phyloP scores from a whole-genome alignment of 2,888 invertebrate species.

The Lypha dubia region DNA sequence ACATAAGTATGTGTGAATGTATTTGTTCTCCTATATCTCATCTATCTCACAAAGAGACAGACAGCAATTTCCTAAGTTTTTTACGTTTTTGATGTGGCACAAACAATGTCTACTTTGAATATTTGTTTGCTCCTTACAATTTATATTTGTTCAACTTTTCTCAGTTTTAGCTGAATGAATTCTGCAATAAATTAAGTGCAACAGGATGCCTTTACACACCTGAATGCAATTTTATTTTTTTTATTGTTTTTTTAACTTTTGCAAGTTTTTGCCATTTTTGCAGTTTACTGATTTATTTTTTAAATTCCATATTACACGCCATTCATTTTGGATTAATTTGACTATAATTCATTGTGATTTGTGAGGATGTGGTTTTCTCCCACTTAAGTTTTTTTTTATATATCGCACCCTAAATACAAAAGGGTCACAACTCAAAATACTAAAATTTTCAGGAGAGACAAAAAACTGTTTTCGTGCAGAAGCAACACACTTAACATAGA shows the following conservation, averaged over 20 bases:
- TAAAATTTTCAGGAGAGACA: too few relatives aligned
- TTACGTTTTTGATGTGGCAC: conserved; percentile 14
- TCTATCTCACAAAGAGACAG: not conserved
- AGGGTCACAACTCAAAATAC: too few relatives aligned
- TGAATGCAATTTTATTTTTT: conserved; percentile 63
- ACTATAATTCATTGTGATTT: conserved; percentile 68
- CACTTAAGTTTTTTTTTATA: not conserved
- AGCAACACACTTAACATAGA: too few relatives aligned
- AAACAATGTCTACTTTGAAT: conserved; percentile 10
- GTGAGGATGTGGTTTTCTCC: conserved; percentile 29
- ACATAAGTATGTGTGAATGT: not conserved
- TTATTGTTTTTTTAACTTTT: not conserved
- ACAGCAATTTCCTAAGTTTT: not conserved
- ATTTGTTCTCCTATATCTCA: not conserved
- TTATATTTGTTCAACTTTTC: conserved; percentile 26
- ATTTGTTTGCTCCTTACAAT: conserved; percentile 34
- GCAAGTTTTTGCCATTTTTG: conserved; percentile 17
- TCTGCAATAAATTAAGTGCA: conserved; percentile 70
- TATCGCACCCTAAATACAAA: too few relatives aligned
- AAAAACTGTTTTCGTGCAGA: too few relatives aligned
- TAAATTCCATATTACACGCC: conserved; percentile 67
- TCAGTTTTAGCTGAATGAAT: conserved; percentile 9
- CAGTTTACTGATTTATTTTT: conserved; percentile 32
- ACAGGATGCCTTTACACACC: conserved; percentile 71
- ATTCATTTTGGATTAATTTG: conserved; percentile 67